Evolutionary conservation across 2,888 invertebrate species (phyloP).

Genomic region (Cerastis rubricosa): DNA sequence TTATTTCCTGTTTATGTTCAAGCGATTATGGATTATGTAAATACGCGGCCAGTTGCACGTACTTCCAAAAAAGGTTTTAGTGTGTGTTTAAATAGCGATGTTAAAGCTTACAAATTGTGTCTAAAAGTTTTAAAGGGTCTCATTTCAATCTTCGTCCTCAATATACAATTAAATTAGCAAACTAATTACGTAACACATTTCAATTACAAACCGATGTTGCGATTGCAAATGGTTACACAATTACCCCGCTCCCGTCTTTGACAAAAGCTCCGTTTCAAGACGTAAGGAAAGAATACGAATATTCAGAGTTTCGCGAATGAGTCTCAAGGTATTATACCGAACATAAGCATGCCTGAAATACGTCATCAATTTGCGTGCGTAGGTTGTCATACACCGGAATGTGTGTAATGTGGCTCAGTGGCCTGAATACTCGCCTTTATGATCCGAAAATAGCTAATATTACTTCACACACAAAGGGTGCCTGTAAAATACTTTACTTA

Average conservation of each 20-base stretch:
- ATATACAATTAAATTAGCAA: conserved; percentile 7
- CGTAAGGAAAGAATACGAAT: neutral
- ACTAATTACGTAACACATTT: neutral
- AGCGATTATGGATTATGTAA: conserved; percentile 61
- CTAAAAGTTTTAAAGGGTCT: neutral
- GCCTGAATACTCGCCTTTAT: conserved; percentile 42
- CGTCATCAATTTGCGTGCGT: conserved; percentile 1
- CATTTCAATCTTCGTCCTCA: neutral
- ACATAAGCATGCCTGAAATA: conserved; percentile 21
- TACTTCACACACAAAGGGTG: conserved; percentile 23
- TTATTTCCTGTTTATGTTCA: conserved; percentile 51
- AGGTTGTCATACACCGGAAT: conserved; percentile 20
- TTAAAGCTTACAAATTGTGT: neutral
- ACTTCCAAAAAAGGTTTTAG: conserved; percentile 12
- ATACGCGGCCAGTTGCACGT: conserved; percentile 33
- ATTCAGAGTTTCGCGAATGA: neutral
- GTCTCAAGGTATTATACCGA: neutral
- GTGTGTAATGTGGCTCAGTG: conserved; percentile 31
- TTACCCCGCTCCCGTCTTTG: neutral
- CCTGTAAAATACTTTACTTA: conserved; percentile 3
- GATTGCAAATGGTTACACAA: neutral
- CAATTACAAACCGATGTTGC: conserved; percentile 2
- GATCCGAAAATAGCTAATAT: conserved; percentile 37
- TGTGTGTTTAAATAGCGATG: neutral
- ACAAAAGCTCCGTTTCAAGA: neutral